These are phyloP conservation scores for Ennomos fuscantarius DNA, from an alignment of 2,888 invertebrate species.

Conservation along the genomic window DNA sequence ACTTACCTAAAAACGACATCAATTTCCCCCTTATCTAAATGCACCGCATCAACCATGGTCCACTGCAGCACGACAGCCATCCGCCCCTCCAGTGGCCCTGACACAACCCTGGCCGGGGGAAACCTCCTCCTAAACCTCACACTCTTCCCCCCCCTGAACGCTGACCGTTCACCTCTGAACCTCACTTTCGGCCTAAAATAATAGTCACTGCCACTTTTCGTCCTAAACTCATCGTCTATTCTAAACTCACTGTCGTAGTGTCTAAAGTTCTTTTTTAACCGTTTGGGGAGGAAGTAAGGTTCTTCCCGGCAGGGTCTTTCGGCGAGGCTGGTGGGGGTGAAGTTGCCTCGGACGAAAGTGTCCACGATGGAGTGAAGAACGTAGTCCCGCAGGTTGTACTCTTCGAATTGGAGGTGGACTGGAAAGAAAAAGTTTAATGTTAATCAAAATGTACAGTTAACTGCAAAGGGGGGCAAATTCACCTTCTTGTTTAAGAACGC, in stretches of 20 bases:
- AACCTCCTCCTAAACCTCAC: conserved; percentile 62
- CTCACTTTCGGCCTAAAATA: conserved; percentile 71
- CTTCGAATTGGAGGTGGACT: conserved; percentile 73
- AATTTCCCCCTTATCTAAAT: conserved; percentile 65
- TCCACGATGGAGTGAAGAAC: conserved; percentile 72
- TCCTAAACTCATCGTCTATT: conserved; percentile 52
- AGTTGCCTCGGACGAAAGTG: conserved; percentile 71
- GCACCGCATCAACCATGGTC: conserved; percentile 69
- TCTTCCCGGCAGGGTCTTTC: conserved; percentile 70
- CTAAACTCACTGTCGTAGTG: conserved; percentile 36
- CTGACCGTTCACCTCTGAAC: conserved; percentile 60
- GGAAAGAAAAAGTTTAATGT: conserved; percentile 52
- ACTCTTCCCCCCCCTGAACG: conserved; percentile 53
- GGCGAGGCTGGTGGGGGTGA: conserved; percentile 68
- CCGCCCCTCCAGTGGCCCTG: conserved; percentile 64
- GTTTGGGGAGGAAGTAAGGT: conserved; percentile 73
- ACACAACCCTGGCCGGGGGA: conserved; percentile 65
- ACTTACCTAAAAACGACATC: conserved; percentile 82
- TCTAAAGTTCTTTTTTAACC: conserved; percentile 59
- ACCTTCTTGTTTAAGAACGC: no score
- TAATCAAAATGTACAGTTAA: conserved; percentile 1
- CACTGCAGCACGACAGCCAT: conserved; percentile 66
- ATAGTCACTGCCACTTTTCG: conserved; percentile 50
- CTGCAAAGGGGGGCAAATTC: no score
- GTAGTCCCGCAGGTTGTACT: conserved; percentile 66